Conservation (phyloP, 2,797 vertebrate genomes). For the Chromis chromis region DNA sequence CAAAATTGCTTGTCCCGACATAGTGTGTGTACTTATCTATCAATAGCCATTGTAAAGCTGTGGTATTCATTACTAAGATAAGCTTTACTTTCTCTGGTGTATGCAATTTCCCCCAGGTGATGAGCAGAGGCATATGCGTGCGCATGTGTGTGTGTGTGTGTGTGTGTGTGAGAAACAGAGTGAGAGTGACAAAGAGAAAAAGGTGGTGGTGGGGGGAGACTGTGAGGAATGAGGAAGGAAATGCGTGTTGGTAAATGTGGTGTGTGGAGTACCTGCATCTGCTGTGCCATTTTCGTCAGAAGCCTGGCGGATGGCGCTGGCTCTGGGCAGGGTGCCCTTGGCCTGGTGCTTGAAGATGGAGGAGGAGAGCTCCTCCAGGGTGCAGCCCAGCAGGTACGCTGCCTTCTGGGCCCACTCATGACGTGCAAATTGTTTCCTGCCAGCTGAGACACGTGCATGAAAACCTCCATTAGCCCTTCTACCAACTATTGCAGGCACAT, state of each 20-base stretch:
- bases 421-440: slow-evolving; percentile 97
- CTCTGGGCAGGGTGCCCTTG: slow-evolving; percentile 91
- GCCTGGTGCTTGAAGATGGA: slow-evolving; percentile 97
- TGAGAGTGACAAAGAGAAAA: slow-evolving; percentile 55
- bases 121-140: slow-evolving; percentile 49
- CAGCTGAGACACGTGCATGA: slow-evolving; percentile 87
- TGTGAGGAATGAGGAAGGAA: slow-evolving; percentile 41
- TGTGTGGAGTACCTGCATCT: slow-evolving; percentile 87
- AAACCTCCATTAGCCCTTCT: slow-evolving; percentile 78
- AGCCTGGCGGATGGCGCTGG: slow-evolving; percentile 89
- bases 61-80: slow-evolving; percentile 83
- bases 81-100: slow-evolving; percentile 74
- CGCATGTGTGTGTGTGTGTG: slow-evolving; percentile 24
- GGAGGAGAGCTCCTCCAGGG: slow-evolving; percentile 96
- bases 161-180: slow-evolving; percentile 27
- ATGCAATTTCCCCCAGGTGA: slow-evolving; percentile 77
- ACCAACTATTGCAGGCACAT: slow-evolving; percentile 61
- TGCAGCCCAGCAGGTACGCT: slow-evolving; percentile 96
- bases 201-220: background rate
- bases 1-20: slow-evolving; percentile 77
- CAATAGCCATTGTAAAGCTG: slow-evolving; percentile 77
- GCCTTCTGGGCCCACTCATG: slow-evolving; percentile 99
- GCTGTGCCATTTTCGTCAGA: slow-evolving; percentile 87
- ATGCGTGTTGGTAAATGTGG: slow-evolving; percentile 58
- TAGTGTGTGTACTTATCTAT: slow-evolving; percentile 73